Evolutionary conservation across 2,113 vertebrate species (phyloP).

Genomic region (Lamprologus callipterus): DNA sequence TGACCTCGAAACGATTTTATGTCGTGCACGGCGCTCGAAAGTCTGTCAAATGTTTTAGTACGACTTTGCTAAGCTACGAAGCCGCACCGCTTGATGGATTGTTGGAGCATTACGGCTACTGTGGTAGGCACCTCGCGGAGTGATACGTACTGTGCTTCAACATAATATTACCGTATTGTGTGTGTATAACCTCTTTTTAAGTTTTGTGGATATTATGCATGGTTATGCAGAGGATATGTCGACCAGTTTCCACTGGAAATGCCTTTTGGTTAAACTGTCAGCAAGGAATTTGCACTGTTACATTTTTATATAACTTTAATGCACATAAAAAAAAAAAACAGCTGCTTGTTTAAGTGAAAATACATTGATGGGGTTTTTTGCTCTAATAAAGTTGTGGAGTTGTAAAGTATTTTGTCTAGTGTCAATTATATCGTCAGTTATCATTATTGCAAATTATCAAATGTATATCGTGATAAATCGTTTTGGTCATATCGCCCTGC

Average conservation of each 20-base stretch:
- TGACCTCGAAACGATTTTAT: too few species aligned
- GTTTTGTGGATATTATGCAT: rapidly evolving
- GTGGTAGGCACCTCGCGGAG: rapidly evolving
- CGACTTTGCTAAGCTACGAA: rapidly evolving
- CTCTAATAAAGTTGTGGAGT: not conserved
- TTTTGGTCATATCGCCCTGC: not conserved
- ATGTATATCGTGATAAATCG: not conserved
- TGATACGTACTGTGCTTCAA: too few species aligned
- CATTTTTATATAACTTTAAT: not conserved
- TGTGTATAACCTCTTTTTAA: too few species aligned
- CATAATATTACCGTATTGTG: rapidly evolving
- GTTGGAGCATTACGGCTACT: rapidly evolving
- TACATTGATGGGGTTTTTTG: not conserved
- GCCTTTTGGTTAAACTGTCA: not conserved
- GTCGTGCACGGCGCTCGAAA: rapidly evolving
- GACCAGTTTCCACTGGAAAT: not conserved
- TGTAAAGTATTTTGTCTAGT: not conserved
- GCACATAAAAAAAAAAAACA: not conserved
- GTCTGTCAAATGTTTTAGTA: too few species aligned
- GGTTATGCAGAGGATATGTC: rapidly evolving
- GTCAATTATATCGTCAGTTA: not conserved
- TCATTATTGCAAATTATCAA: not conserved
- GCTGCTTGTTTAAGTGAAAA: not conserved
- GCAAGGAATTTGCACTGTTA: not conserved
- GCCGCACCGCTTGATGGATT: rapidly evolving